Evolutionary conservation across 2,113 vertebrate genomes (phyloP).

Genomic region (Xiphorhynchus elegans): DNA sequence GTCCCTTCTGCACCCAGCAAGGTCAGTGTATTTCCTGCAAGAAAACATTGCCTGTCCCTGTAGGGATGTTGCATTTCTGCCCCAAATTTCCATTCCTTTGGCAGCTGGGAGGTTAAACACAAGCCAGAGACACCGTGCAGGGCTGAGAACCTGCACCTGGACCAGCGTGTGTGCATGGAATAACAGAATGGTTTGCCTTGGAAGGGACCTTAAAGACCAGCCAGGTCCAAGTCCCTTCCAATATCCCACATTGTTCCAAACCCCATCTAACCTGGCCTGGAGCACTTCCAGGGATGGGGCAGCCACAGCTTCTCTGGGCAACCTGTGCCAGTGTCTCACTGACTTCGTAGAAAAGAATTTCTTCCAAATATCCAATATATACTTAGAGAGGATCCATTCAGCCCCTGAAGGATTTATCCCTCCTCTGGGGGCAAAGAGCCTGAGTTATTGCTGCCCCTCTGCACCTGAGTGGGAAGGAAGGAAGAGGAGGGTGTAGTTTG

Average conservation of each 20-base stretch:
- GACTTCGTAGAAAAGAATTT: neutral
- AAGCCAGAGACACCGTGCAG: neutral
- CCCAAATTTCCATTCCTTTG: neutral
- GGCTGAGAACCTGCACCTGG: neutral
- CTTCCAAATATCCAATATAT: neutral
- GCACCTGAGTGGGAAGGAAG: neutral
- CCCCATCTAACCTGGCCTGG: accelerated
- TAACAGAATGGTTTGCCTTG: neutral
- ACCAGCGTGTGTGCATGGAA: neutral
- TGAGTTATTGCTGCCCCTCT: neutral
- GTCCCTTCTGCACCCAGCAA: neutral
- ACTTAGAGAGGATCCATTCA: neutral
- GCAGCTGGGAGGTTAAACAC: neutral
- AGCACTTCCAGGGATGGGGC: neutral
- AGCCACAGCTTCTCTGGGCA: neutral
- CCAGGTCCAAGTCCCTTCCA: neutral
- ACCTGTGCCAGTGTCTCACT: accelerated
- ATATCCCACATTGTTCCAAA: accelerated
- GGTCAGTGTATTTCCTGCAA: too few relatives aligned
- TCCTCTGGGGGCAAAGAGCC: neutral
- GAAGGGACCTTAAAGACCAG: neutral
- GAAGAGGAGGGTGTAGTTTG: neutral
- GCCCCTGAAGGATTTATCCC: neutral
- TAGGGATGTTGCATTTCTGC: neutral
- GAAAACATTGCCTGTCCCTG: accelerated